A percentile compares a stretch with the other conserved stretches of the same genome.
Evolutionary conservation across 2,797 vertebrate species (phyloP).

Genomic region (Loris lydekkerianus): DNA sequence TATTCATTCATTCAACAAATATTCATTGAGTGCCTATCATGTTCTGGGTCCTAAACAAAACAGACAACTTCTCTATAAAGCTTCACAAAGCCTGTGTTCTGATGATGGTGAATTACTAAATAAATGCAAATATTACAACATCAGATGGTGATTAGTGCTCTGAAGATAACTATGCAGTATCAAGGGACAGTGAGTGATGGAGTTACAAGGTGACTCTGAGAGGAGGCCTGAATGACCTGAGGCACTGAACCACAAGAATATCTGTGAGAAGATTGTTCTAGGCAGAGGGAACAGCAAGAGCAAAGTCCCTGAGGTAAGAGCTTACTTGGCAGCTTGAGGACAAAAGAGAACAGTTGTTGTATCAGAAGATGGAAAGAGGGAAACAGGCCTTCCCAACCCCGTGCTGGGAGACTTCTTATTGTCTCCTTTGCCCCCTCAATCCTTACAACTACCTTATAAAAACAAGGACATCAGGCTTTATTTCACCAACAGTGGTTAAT

Average conservation of each 20-base stretch:
- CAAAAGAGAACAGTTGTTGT: background rate
- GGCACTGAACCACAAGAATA: background rate
- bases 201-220: background rate
- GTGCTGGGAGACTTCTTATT: background rate
- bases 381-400: background rate
- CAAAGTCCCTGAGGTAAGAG: background rate
- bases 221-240: background rate
- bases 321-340: background rate
- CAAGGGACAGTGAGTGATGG: background rate
- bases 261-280: background rate
- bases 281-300: background rate
- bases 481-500: background rate
- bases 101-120: background rate
- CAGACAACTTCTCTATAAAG: background rate
- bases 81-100: background rate
- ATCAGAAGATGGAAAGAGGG: background rate
- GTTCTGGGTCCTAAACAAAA: background rate
- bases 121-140: background rate
- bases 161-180: background rate
- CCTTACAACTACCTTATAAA: background rate
- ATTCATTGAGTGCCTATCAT: background rate
- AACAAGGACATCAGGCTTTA: background rate
- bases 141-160: background rate
- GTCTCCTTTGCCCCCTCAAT: background rate
- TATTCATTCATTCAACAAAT: constrained; percentile 5